Conservation (phyloP, 2,888 invertebrate species). For the Tenthredo livida region DNA sequence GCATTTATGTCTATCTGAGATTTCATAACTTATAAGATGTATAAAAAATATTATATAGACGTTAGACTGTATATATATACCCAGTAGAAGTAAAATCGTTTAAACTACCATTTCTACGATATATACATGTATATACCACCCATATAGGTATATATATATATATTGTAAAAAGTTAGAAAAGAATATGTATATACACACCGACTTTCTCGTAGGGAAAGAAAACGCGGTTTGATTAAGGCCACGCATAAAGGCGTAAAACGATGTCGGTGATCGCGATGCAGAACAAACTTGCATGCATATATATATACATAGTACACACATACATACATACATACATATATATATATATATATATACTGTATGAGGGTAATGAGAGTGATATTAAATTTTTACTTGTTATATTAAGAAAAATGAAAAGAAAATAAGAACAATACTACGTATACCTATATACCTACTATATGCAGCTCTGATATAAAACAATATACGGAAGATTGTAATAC, state of each 20-base stretch:
- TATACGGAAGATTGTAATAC: neutral
- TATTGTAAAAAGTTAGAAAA: neutral
- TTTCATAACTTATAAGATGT: too few relatives aligned
- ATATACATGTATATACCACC: neutral
- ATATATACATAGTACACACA: neutral
- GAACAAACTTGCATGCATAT: conserved; percentile 1
- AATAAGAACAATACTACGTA: neutral
- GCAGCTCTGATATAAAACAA: neutral
- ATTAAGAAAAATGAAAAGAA: neutral
- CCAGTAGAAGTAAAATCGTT: too few relatives aligned
- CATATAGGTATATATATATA: neutral
- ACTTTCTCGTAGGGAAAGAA: conserved; percentile 25
- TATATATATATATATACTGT: neutral
- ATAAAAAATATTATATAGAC: too few relatives aligned
- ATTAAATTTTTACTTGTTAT: neutral
- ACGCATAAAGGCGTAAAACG: conserved; percentile 24
- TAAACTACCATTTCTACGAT: too few relatives aligned
- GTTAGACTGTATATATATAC: too few relatives aligned
- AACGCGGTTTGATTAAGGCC: conserved; percentile 34
- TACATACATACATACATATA: neutral
- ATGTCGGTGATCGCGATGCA: conserved; percentile 6
- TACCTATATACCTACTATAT: neutral
- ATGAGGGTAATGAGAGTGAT: neutral
- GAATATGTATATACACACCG: neutral
- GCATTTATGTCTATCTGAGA: too few relatives aligned